These are phyloP conservation scores for Clupea harengus DNA, from an alignment of 2,113 vertebrate genomes.

Conservation along the genomic window DNA sequence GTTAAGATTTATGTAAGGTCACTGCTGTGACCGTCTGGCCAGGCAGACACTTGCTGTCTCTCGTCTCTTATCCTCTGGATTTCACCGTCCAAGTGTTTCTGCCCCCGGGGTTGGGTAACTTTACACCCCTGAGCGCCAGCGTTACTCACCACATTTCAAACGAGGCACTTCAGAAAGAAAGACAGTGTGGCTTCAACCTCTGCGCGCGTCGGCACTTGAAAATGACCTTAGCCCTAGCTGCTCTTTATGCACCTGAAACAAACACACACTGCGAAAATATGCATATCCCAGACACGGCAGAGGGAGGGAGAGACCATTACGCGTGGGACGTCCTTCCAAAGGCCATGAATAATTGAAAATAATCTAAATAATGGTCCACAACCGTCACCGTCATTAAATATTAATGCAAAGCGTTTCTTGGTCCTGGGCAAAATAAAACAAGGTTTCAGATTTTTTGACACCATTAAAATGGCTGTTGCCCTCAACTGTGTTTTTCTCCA, in stretches of 20 bases:
- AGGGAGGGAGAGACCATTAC: constrained; percentile 42
- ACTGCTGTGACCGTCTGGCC: constrained; percentile 23
- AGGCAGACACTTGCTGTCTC: constrained; percentile 27
- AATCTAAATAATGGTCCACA: constrained; percentile 62
- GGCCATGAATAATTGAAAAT: constrained; percentile 62
- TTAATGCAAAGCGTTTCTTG: constrained; percentile 67
- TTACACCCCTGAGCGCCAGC: constrained; percentile 2
- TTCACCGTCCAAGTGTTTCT: constrained; percentile 18
- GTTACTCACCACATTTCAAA: neutral
- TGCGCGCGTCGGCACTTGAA: neutral
- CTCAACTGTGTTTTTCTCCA: constrained; percentile 34
- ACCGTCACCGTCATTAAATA: constrained; percentile 63
- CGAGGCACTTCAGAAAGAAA: neutral
- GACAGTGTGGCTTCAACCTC: neutral
- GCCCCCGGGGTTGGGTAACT: neutral
- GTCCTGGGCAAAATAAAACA: constrained; percentile 66
- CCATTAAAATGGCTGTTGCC: constrained; percentile 55
- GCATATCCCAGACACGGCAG: neutral
- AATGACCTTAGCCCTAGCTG: neutral
- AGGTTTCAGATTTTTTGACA: constrained; percentile 58
- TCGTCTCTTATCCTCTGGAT: constrained; percentile 15
- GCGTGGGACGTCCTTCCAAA: constrained; percentile 53
- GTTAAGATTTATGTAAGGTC: constrained; percentile 37
- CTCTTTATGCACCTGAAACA: neutral
- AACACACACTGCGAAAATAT: neutral